Conservation (phyloP, 2,113 vertebrate genomes). For the Apistogramma diplotaenia region DNA sequence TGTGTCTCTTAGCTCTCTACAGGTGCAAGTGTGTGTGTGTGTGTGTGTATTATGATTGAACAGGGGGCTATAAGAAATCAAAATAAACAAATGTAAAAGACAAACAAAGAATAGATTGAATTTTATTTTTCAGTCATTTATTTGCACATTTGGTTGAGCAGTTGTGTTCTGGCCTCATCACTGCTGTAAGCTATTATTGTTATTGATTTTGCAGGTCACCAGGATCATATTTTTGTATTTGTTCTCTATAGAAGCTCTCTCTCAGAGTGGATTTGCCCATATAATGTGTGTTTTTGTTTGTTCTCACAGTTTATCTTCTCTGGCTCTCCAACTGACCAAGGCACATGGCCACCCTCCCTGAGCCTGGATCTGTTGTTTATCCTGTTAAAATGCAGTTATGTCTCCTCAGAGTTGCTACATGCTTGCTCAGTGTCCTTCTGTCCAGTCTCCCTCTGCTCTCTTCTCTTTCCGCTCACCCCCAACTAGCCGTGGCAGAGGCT, state of each 20-base stretch:
- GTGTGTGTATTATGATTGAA: too few species aligned
- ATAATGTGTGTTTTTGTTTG: neutral
- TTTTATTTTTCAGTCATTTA: neutral
- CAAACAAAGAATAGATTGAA: neutral
- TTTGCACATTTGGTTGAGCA: neutral
- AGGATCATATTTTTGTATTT: neutral
- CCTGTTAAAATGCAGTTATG: neutral
- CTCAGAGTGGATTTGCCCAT: neutral
- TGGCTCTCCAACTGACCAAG: neutral
- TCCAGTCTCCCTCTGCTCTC: neutral
- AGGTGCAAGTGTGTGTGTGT: slow-evolving; percentile 26
- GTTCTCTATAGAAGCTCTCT: neutral
- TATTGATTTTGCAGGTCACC: neutral
- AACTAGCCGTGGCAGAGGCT: too few species aligned
- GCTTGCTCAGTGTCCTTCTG: neutral
- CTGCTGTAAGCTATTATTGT: neutral
- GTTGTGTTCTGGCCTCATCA: neutral
- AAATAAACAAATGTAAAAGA: too few species aligned
- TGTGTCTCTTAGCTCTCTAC: slow-evolving; percentile 19
- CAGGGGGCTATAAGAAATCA: too few species aligned
- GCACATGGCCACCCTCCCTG: neutral
- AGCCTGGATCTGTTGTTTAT: neutral
- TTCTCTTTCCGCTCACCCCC: too few species aligned
- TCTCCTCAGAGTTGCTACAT: too few species aligned
- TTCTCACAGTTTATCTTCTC: neutral